Evolutionary conservation across 2,888 invertebrate species (phyloP), one percentile per base, ranked within the genome.

Genomic region (Stegana nigrithorax): DNA sequence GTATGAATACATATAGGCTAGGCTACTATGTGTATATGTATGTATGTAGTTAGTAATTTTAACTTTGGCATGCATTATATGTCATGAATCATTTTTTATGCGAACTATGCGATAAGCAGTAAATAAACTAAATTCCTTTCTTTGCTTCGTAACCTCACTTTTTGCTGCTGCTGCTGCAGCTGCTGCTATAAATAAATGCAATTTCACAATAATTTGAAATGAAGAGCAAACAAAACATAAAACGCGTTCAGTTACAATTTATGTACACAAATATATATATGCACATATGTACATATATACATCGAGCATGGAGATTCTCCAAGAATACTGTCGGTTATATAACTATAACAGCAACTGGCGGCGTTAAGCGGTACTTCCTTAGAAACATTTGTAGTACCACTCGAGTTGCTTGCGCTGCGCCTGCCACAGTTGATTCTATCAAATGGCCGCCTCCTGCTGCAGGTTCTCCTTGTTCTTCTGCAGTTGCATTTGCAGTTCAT

Each of bases 341-440:
- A n/a, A 27, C 63, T 70, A 57, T 44, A n/a, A 17, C 26, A 29
- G 26, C 25, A 57, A 19, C 32, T 32, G 36, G 36, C 17, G 27
- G 32, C 47, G 2, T 21, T 10, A 60, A 60, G 64, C 67, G 59
- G 19, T 42, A 21, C n/a, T 51, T 45, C 44, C 60, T 73, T 59
- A 83, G 68, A 83, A 83, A 73, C 83, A 82, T 65, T 78, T 83
- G 67, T 81, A 83, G 70, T 83, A 83, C 82, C 82, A 83, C 67
- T 82, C 84, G 72, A 82, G 81, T 60, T 81, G 80, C 64, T 72
- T 79, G 62, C 77, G 73, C 56, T 75, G 71, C 81, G 95, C 95
- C 68, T 97, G 93, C 68, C 91, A 91, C 25, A 89, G 90, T 62
- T 91, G 88, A 88, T 85, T 81, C 78, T 84, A 84, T 84, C 84